Evolutionary conservation across 2,113 vertebrate species (phyloP), one percentile per base, ranked within the genome.

Genomic region (Otocyon megalotis): DNA sequence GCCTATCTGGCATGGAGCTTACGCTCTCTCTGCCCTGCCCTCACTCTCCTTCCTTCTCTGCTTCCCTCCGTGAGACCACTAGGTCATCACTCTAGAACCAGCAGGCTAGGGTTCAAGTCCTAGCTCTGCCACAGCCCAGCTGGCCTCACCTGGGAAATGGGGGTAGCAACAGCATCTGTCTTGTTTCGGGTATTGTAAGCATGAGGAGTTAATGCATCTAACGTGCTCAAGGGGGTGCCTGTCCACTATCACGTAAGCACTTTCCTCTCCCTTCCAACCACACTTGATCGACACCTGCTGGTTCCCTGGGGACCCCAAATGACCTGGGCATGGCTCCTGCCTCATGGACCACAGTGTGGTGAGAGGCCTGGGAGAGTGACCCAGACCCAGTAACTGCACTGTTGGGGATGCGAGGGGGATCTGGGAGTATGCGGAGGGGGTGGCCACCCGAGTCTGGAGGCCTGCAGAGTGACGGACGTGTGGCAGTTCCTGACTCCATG

Each of bases 151-250:
- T 58, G 32, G n/a, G 13, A 58, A 16, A 1, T 63, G 74, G 50
- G 1, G 8, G 8, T 3, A 37, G n/a, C 8, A 4, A 5, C 0
- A 2, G 24, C 5, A 0, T 32, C 53, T 2, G 0, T 9, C 63
- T 14, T 16, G 2, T 15, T 8, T 43, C 3, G 28, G 50, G 16
- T 24, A 1, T 8, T 1, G 1, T 20, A 7, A 11, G 24, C 20
- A 19, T 14, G 10, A 1, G 1, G 19, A 26, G 9, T 15, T 8
- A 8, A 43, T 11, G 24, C 5, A 0, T n/a, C 28, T 20, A 1
- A 19, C 10, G 32, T 62, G 26, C 43, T 4, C 4, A 3, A 17
- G 20, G 32, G 13, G 72, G 35, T 8, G 22, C 62, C 17, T 8
- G 22, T 69, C 14, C 3, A 0, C 10, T 5, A 1, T 6, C 2